Conservation (phyloP, 2,888 invertebrate genomes). For the Criorhina ranunculi region DNA sequence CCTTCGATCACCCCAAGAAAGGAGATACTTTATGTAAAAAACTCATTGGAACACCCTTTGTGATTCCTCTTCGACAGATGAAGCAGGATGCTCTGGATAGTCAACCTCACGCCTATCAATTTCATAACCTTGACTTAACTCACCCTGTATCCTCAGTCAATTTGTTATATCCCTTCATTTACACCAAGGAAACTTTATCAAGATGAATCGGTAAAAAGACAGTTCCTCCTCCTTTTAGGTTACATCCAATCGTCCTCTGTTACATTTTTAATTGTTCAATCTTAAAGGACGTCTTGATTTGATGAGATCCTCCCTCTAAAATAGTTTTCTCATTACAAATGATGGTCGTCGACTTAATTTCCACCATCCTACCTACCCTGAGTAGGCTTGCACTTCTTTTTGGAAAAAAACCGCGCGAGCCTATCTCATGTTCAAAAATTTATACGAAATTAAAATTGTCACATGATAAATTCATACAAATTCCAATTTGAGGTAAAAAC, state of each 20-base stretch:
- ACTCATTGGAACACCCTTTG: too few relatives aligned
- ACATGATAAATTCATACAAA: slow-evolving; percentile 69
- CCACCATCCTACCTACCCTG: too few relatives aligned
- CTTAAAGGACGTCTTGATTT: slow-evolving; percentile 51
- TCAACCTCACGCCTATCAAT: too few relatives aligned
- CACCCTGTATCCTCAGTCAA: not conserved
- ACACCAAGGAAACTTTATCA: slow-evolving; percentile 37
- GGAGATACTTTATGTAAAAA: too few relatives aligned
- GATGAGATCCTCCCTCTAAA: slow-evolving; percentile 9
- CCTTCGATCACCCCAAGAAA: too few relatives aligned
- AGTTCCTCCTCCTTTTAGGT: slow-evolving; percentile 22
- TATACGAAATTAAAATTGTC: slow-evolving; percentile 66
- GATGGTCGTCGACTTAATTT: not conserved
- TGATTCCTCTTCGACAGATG: too few relatives aligned
- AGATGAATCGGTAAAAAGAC: slow-evolving; percentile 17
- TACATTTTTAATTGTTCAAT: slow-evolving; percentile 69
- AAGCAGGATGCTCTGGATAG: too few relatives aligned
- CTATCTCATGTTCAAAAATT: slow-evolving; percentile 36
- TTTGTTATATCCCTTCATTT: slow-evolving; percentile 62
- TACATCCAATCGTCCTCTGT: slow-evolving; percentile 20
- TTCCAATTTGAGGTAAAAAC: slow-evolving; percentile 69
- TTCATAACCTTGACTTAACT: too few relatives aligned
- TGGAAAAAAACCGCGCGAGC: slow-evolving; percentile 5
- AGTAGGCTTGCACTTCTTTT: slow-evolving; percentile 23
- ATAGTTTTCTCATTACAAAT: slow-evolving; percentile 52